Conservation (phyloP, 2,113 vertebrate species). For the Nyctereutes procyonoides region DNA sequence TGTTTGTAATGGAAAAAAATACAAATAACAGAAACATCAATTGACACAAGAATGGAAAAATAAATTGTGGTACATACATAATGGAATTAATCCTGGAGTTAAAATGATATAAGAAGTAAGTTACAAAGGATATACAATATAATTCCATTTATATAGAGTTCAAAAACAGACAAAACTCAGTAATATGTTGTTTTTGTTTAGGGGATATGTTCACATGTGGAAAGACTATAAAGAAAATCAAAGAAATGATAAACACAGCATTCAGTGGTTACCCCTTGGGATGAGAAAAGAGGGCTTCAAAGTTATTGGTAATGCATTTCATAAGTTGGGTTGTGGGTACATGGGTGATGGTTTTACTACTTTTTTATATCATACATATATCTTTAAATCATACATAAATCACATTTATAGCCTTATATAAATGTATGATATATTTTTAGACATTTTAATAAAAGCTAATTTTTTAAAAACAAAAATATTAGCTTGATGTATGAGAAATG, state of each 20-base stretch:
- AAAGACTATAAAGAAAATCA: slow-evolving; percentile 23
- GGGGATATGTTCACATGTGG: background rate
- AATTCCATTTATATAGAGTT: slow-evolving; percentile 1
- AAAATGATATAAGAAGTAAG: slow-evolving; percentile 36
- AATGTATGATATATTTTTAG: background rate
- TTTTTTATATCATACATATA: background rate
- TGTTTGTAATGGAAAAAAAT: background rate
- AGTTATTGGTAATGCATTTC: background rate
- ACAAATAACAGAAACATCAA: background rate
- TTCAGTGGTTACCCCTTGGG: background rate
- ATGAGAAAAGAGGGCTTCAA: background rate
- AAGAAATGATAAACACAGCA: slow-evolving; percentile 27
- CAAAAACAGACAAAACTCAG: slow-evolving; percentile 42
- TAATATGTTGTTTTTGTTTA: slow-evolving; percentile 5
- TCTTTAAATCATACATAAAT: background rate
- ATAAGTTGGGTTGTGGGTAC: background rate
- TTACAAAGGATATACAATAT: background rate
- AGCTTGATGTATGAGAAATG: background rate
- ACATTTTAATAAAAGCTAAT: slow-evolving; percentile 7
- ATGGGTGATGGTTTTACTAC: background rate
- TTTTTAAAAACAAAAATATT: slow-evolving; percentile 30
- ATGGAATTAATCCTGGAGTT: background rate
- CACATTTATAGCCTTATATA: background rate
- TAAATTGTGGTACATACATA: background rate
- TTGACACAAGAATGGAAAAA: background rate